phyloP scores from a whole-genome alignment of 2,888 invertebrate genomes.

The Aporophyla lueneburgensis region DNA sequence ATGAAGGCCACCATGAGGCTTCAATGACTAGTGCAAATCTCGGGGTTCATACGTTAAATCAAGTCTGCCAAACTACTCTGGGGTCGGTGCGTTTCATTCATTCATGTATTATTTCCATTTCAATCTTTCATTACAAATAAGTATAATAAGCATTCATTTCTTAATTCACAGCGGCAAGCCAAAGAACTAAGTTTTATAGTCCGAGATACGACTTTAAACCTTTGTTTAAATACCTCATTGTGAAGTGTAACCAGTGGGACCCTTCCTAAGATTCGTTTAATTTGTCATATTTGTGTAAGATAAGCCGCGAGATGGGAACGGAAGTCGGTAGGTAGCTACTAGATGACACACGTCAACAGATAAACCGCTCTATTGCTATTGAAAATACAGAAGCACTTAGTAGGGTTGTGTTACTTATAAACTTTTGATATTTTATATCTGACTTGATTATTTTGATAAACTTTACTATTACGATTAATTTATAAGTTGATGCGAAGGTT shows the following conservation, averaged over 20 bases:
- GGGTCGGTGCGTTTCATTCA: too few relatives aligned
- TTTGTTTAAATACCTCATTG: constrained; percentile 65
- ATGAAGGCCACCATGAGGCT: too few relatives aligned
- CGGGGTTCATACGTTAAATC: too few relatives aligned
- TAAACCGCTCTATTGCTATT: constrained; percentile 71
- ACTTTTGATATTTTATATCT: neutral
- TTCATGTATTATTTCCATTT: neutral
- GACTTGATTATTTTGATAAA: neutral
- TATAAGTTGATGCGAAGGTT: neutral
- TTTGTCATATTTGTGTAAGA: constrained; percentile 87
- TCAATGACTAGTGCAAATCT: too few relatives aligned
- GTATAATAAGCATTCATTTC: neutral
- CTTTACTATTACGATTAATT: neutral
- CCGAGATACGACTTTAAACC: constrained; percentile 42
- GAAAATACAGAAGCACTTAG: constrained; percentile 43
- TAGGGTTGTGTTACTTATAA: constrained; percentile 4
- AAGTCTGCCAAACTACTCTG: too few relatives aligned
- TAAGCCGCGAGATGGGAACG: constrained; percentile 86
- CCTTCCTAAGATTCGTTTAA: constrained; percentile 77
- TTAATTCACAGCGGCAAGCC: constrained; percentile 17
- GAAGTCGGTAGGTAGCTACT: constrained; percentile 78
- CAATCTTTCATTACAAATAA: neutral
- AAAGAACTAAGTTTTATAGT: constrained; percentile 39
- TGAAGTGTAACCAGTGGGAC: constrained; percentile 39
- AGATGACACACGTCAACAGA: constrained; percentile 82